Evolutionary conservation across 2,888 invertebrate genomes (phyloP).

Genomic region (Entomobrya multifasciata): DNA sequence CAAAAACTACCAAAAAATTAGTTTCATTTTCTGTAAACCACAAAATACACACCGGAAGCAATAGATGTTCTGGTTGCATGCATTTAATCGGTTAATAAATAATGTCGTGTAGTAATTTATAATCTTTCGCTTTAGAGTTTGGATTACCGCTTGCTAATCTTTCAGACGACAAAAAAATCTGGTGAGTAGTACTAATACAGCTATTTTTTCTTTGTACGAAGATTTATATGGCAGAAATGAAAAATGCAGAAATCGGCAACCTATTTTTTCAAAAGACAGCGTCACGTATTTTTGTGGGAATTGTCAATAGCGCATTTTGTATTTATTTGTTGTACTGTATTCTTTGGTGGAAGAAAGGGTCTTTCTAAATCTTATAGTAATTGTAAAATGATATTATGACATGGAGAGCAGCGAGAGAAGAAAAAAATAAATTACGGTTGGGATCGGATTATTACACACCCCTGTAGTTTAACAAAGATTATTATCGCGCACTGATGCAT

Average conservation of each 20-base stretch:
- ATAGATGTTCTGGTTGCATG: background rate
- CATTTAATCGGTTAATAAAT: slow-evolving; percentile 9
- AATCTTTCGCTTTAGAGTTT: too few species aligned
- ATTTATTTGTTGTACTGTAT: background rate
- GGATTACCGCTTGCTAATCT: too few species aligned
- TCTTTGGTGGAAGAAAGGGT: background rate
- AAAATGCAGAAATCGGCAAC: background rate
- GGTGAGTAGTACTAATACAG: too few species aligned
- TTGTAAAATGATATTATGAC: background rate
- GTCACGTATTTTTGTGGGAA: slow-evolving; percentile 50
- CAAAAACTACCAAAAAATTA: too few species aligned
- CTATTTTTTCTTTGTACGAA: too few species aligned
- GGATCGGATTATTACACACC: too few species aligned
- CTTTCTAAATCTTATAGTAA: background rate
- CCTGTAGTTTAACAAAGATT: too few species aligned
- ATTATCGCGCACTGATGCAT: too few species aligned
- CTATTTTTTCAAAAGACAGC: background rate
- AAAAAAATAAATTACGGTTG: too few species aligned
- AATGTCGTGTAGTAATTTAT: slow-evolving; percentile 3
- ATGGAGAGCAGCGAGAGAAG: too few species aligned
- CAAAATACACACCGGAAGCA: slow-evolving; percentile 27
- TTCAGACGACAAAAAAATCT: too few species aligned
- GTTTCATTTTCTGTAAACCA: background rate
- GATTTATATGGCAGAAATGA: background rate
- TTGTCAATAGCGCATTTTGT: slow-evolving; percentile 26